phyloP scores from a whole-genome alignment of 2,797 vertebrate species.

The Lutra lutra region DNA sequence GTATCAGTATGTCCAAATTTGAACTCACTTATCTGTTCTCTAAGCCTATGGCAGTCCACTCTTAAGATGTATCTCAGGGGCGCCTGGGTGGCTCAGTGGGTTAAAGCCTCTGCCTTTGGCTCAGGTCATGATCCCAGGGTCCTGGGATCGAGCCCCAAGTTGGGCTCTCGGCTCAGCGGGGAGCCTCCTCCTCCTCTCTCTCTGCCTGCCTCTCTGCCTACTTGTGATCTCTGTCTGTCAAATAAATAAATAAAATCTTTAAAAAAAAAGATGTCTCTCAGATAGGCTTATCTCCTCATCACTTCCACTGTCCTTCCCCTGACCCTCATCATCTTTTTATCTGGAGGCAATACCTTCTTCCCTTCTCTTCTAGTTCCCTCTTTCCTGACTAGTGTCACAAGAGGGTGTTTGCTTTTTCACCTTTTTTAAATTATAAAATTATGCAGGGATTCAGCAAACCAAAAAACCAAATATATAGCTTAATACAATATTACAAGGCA shows the following conservation, averaged over 20 bases:
- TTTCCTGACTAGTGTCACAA: neutral
- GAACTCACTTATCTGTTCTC: neutral
- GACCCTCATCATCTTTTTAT: neutral
- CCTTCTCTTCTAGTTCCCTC: neutral
- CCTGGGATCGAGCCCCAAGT: fast-evolving
- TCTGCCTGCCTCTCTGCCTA: too few species aligned
- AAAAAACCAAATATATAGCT: neutral
- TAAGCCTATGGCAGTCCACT: neutral
- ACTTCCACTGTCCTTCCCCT: neutral
- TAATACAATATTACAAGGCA: conserved; percentile 16
- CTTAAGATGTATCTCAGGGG: neutral
- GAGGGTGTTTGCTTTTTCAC: neutral
- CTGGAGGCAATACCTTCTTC: neutral
- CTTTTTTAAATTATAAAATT: neutral
- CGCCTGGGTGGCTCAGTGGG: too few species aligned
- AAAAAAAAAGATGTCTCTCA: too few species aligned
- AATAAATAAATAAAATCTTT: too few species aligned
- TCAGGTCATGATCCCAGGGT: too few species aligned
- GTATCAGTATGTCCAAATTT: neutral
- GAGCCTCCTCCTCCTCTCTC: too few species aligned
- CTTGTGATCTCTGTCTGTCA: too few species aligned
- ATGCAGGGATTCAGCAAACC: neutral
- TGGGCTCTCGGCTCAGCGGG: too few species aligned
- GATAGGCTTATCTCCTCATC: neutral
- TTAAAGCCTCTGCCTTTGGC: too few species aligned